Conservation (phyloP, 2,797 vertebrate species). For the Anniella stebbinsi region DNA sequence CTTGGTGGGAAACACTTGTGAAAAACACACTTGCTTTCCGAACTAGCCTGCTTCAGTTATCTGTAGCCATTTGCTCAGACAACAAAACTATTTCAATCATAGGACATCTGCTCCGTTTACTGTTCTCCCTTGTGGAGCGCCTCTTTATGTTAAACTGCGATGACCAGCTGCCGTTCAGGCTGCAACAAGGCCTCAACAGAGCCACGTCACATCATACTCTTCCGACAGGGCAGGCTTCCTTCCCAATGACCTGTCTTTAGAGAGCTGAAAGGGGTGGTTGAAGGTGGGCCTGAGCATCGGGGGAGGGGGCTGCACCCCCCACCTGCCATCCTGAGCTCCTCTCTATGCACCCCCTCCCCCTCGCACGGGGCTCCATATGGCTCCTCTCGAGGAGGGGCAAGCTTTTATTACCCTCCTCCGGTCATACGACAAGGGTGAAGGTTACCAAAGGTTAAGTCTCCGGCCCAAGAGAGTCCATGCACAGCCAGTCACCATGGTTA, state of each 20-base stretch:
- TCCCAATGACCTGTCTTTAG: not conserved
- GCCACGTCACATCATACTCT: too few species aligned
- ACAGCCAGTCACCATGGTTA: slow-evolving; percentile 1
- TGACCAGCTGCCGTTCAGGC: not conserved
- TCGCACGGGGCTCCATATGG: not conserved
- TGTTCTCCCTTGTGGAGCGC: not conserved
- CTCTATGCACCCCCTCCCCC: not conserved
- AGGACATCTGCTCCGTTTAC: not conserved
- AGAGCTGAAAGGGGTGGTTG: not conserved
- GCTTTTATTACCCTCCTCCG: not conserved
- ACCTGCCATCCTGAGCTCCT: not conserved
- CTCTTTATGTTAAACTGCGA: not conserved
- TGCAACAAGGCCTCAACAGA: not conserved
- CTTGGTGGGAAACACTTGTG: not conserved
- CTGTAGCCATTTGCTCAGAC: not conserved
- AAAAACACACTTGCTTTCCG: not conserved
- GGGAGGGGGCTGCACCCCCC: too few species aligned
- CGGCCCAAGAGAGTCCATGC: not conserved
- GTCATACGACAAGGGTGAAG: not conserved
- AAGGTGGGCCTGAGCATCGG: too few species aligned
- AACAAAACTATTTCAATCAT: not conserved
- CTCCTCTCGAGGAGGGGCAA: not conserved
- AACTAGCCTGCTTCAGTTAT: not conserved
- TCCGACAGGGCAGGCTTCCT: not conserved
- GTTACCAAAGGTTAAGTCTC: slow-evolving; percentile 23